Percentiles rank a stretch among this genome's conserved stretches.
Conservation (phyloP, 2,113 vertebrate species). For the Xiphophorus hellerii region DNA sequence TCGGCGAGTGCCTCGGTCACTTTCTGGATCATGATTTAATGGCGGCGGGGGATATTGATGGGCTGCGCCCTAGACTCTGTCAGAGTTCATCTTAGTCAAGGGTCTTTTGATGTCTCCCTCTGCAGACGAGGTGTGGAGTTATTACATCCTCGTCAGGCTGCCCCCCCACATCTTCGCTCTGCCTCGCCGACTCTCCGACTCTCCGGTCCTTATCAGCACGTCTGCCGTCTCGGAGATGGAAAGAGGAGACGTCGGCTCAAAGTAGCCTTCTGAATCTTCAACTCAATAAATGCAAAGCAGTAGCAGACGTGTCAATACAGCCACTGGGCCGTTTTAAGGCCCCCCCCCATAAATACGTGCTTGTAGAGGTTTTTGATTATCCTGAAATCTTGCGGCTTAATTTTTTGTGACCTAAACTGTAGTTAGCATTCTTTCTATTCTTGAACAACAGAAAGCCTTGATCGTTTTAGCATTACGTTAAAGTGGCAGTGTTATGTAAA, state of each 20-base stretch:
- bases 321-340: constrained; percentile 54
- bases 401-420: too few species aligned
- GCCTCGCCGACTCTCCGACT: constrained; percentile 32
- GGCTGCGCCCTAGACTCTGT: constrained; percentile 51
- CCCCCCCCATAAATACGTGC: constrained; percentile 32
- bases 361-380: background rate
- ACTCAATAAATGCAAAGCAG: constrained; percentile 46
- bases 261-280: constrained; percentile 49
- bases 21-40: constrained; percentile 64
- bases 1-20: constrained; percentile 27
- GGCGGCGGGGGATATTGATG: constrained; percentile 54
- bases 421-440: too few species aligned
- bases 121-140: constrained; percentile 45
- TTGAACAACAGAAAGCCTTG: too few species aligned
- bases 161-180: background rate
- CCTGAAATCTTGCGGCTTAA: background rate
- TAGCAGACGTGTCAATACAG: constrained; percentile 55
- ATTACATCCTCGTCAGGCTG: constrained; percentile 52
- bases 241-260: constrained; percentile 60
- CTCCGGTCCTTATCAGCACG: constrained; percentile 43
- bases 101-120: constrained; percentile 52
- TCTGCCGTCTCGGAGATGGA: constrained; percentile 30
- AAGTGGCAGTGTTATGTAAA: too few species aligned
- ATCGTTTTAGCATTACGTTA: too few species aligned
- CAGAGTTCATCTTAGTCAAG: constrained; percentile 61